Evolutionary conservation across 2,113 vertebrate species (phyloP), one percentile per base, ranked within the genome.

Genomic region (Isurus oxyrinchus): DNA sequence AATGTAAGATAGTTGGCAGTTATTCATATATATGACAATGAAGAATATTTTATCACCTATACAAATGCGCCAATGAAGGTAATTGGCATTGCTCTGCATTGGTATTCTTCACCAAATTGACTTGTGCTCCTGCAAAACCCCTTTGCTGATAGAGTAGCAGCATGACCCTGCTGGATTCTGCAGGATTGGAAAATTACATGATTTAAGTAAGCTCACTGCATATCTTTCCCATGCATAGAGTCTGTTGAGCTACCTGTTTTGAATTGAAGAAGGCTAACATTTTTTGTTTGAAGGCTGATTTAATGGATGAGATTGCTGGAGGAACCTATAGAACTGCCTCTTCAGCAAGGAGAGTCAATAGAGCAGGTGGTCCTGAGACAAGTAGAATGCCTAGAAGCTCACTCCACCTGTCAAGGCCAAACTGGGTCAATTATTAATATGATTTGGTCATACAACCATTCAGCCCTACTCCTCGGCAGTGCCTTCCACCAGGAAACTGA

Each of bases 1-100:
- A 93, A n/a, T 40, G 57, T 61, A 93, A 90, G 86, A 88, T 88
- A 55, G 53, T 88, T 57, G 69, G 86, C 49, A 88, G 90, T 63
- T 63, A 63, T 35, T 63, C 90, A 16, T 57, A 40, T 21, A 59
- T 5, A 61, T 40, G 59, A 40, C 90, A 35, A 57, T 63, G 59
- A 57, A 93, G n/a, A n/a, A 59, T 35, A 61, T 63, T 63, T 93
- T 93, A 93, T 35, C 35, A 35, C 90, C 35, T 21, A 21, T 21
- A 31, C 27, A 35, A 14, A 14, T 59, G 59, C 13, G 3, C 1
- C 31, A 35, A 90, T 59, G 4, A 93, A 61, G 19, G 0, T 61
- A n/a, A 63, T 63, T 93, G 59, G 25, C 57, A 63, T 93, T 93
- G 35, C 10, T 61, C 57, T 21, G 16, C 16, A 40, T 93, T 93